These are phyloP conservation scores for Brevimyrus niger DNA, from an alignment of 2,113 vertebrate species.

Conservation along the genomic window DNA sequence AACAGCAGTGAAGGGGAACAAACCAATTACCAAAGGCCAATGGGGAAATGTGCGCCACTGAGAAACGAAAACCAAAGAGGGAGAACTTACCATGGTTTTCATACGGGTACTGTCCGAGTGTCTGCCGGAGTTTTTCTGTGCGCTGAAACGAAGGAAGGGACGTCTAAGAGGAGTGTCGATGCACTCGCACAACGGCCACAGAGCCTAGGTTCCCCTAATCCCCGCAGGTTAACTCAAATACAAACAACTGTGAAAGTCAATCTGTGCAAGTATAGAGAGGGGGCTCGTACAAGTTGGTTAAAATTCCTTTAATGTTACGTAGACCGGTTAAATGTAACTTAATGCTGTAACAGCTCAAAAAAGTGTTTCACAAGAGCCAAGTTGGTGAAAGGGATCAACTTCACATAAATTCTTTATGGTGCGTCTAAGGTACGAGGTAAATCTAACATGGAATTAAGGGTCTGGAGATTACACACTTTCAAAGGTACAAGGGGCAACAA, in stretches of 20 bases:
- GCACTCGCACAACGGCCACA: background rate
- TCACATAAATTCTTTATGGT: background rate
- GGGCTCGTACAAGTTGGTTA: background rate
- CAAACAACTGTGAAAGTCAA: background rate
- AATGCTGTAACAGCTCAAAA: background rate
- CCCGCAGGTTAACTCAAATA: background rate
- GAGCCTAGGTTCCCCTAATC: background rate
- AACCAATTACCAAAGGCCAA: background rate
- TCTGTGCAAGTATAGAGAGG: background rate
- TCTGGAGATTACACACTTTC: background rate
- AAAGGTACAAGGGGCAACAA: background rate
- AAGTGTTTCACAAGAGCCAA: background rate
- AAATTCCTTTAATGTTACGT: background rate
- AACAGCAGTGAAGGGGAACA: background rate
- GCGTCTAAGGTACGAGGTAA: background rate
- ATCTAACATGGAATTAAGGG: background rate
- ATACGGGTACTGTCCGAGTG: conserved; percentile 56
- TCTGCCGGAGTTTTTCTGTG: conserved; percentile 57
- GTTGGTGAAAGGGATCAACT: background rate
- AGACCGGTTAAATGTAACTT: background rate
- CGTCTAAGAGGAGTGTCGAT: background rate
- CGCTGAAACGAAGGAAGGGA: conserved; percentile 53
- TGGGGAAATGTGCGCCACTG: background rate
- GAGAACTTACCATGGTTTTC: conserved; percentile 62
- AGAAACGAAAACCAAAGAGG: background rate